Conservation (phyloP, 2,113 vertebrate genomes). For the Nerophis ophidion region DNA sequence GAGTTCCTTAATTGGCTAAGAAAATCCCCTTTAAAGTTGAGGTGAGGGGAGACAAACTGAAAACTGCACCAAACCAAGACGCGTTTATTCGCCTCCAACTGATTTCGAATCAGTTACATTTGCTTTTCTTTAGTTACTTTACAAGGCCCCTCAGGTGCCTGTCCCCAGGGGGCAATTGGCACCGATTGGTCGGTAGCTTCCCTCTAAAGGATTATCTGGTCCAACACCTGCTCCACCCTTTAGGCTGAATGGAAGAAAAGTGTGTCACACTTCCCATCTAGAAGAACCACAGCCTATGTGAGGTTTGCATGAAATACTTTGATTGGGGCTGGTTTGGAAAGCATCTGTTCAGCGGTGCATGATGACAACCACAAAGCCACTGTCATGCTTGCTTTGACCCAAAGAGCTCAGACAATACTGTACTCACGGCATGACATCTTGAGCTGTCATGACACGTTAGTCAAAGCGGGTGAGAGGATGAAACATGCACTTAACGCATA, state of each 20-base stretch:
- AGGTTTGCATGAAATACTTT: neutral
- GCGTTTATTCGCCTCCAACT: slow-evolving; percentile 43
- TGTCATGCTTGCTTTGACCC: slow-evolving; percentile 31
- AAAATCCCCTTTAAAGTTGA: neutral
- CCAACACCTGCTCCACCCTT: slow-evolving; percentile 54
- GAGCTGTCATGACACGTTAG: slow-evolving; percentile 63
- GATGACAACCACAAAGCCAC: slow-evolving; percentile 19
- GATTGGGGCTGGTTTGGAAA: neutral
- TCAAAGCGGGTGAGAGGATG: slow-evolving; percentile 38
- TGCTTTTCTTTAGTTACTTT: slow-evolving; percentile 46
- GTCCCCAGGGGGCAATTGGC: slow-evolving; percentile 48
- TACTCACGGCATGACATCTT: slow-evolving; percentile 50
- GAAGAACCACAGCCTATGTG: neutral
- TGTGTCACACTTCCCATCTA: neutral
- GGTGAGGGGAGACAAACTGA: neutral
- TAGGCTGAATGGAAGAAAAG: slow-evolving; percentile 10
- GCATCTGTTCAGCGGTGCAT: slow-evolving; percentile 34
- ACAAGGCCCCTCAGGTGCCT: slow-evolving; percentile 53
- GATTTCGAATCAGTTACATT: slow-evolving; percentile 57
- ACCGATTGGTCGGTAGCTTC: slow-evolving; percentile 43
- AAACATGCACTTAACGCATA: slow-evolving; percentile 9
- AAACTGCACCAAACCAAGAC: slow-evolving; percentile 7
- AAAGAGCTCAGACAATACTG: slow-evolving; percentile 47
- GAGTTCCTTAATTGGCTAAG: neutral
- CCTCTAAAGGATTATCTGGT: slow-evolving; percentile 42